A percentile compares a stretch with the other conserved stretches of the same genome.
Evolutionary conservation across 2,888 invertebrate species (phyloP).

Genomic region (Heliothis peltigera): DNA sequence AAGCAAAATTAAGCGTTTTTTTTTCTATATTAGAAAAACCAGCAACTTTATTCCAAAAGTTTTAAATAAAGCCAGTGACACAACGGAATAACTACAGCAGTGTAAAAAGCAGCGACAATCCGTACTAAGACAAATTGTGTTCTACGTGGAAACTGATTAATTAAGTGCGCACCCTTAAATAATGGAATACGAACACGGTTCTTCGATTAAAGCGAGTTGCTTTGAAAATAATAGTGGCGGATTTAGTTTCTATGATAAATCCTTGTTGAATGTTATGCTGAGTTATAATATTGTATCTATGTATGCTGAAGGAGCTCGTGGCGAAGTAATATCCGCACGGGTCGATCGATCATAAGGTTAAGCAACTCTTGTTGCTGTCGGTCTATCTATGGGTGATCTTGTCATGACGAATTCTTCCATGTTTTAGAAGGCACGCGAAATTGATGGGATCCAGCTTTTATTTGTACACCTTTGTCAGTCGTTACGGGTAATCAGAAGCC

Average conservation of each 20-base stretch:
- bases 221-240: conserved; percentile 23
- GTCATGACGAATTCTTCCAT: too few relatives aligned
- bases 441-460: too few relatives aligned
- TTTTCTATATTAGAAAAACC: neutral
- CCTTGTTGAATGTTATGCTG: neutral
- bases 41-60: conserved; percentile 12
- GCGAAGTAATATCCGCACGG: too few relatives aligned
- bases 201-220: conserved; percentile 36
- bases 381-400: too few relatives aligned
- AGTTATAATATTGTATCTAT: neutral
- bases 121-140: conserved; percentile 55
- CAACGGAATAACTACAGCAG: conserved; percentile 26
- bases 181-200: conserved; percentile 51
- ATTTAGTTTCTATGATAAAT: conserved; percentile 12
- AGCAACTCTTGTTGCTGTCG: too few relatives aligned
- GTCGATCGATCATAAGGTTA: too few relatives aligned
- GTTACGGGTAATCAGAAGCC: too few relatives aligned
- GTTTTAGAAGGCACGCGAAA: too few relatives aligned
- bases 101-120: conserved; percentile 47
- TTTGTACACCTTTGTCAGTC: too few relatives aligned
- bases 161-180: conserved; percentile 52
- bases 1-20: too few relatives aligned
- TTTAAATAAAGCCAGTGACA: conserved; percentile 47
- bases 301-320: neutral
- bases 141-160: conserved; percentile 48